Evolutionary conservation across 2,888 invertebrate genomes (phyloP).

Genomic region (Thyatira batis): DNA sequence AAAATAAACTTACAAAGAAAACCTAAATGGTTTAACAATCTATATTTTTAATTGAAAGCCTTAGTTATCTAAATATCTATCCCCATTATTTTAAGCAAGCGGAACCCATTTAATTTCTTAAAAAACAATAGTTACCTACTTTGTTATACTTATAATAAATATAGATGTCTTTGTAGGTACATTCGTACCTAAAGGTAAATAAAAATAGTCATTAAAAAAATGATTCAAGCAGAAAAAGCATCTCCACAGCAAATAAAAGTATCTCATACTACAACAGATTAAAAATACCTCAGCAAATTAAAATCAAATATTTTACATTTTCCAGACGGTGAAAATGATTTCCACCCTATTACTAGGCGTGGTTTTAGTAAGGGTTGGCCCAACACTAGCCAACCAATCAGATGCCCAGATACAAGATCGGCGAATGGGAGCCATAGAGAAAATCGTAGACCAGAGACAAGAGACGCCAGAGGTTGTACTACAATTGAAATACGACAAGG

Average conservation of each 20-base stretch:
- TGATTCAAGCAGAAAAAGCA: background rate
- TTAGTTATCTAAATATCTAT: no score
- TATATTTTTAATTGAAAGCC: no score
- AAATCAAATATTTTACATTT: slow-evolving; percentile 23
- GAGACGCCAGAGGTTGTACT: slow-evolving; percentile 70
- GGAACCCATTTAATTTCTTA: no score
- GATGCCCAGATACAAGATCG: slow-evolving; percentile 29
- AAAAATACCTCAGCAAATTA: slow-evolving; percentile 5
- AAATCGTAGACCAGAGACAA: slow-evolving; percentile 45
- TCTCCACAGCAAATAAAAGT: background rate
- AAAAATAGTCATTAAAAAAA: no score
- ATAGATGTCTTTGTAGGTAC: no score
- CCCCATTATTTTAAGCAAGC: no score
- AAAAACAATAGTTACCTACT: no score
- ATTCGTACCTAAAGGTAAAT: no score
- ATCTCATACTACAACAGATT: background rate
- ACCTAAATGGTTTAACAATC: no score
- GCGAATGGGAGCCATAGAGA: slow-evolving; percentile 44
- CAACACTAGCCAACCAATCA: slow-evolving; percentile 48
- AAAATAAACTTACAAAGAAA: no score
- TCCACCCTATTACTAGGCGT: slow-evolving; percentile 63
- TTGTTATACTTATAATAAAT: no score
- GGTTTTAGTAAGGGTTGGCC: slow-evolving; percentile 40
- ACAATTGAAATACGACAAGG: slow-evolving; percentile 71
- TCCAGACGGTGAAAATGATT: slow-evolving; percentile 49